Evolutionary conservation across 2,888 invertebrate genomes (phyloP).

Genomic region (Caradrina clavipalpis): DNA sequence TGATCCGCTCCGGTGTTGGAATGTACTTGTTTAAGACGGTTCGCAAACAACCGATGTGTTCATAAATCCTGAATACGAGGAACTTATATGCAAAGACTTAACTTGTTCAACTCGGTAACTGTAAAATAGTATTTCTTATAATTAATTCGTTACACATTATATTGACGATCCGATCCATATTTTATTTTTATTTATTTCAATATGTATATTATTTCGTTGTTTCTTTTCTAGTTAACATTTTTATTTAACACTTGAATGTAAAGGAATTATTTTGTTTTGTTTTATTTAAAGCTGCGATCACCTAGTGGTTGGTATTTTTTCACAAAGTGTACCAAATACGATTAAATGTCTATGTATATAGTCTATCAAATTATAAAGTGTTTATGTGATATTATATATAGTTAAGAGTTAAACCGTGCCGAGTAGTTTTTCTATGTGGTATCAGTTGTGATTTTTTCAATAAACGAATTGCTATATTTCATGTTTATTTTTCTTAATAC

Average conservation of each 20-base stretch:
- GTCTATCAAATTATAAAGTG: conserved; percentile 89
- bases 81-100: conserved; percentile 5
- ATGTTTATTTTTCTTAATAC: conserved; percentile 54
- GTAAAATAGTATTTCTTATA: conserved; percentile 47
- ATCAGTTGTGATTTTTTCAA: conserved; percentile 91
- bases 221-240: conserved; percentile 60
- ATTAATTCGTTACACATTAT: conserved; percentile 31
- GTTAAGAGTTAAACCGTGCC: conserved; percentile 91
- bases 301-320: conserved; percentile 77
- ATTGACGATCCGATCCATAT: conserved; percentile 56
- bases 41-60: conserved; percentile 44
- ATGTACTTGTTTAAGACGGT: conserved; percentile 11
- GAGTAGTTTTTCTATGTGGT: conserved; percentile 91
- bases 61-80: conserved; percentile 37
- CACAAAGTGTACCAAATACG: conserved; percentile 83
- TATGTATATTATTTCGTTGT: conserved; percentile 59
- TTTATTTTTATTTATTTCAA: conserved; percentile 52
- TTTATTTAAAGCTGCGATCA: conserved; percentile 73
- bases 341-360: conserved; percentile 84
- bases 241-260: conserved; percentile 57
- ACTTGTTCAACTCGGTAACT: conserved; percentile 43
- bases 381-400: conserved; percentile 90
- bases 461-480: conserved; percentile 87
- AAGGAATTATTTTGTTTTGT: conserved; percentile 67
- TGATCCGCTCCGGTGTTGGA: conserved; percentile 4